Conservation (phyloP, 2,113 vertebrate species). For the Aythya baeri region DNA sequence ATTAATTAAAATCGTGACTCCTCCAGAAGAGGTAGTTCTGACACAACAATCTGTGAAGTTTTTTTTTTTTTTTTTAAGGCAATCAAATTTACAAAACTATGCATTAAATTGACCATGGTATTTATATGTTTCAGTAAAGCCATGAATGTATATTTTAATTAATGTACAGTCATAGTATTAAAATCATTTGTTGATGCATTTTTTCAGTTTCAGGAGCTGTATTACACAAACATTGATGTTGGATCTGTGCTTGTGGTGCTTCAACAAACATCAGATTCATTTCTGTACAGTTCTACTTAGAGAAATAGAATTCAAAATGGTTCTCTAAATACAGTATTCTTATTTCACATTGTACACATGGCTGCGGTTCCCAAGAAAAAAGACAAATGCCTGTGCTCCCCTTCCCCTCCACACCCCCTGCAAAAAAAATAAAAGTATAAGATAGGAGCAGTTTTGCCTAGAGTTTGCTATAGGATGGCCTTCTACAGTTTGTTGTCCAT, state of each 20-base stretch:
- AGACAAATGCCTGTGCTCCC: no score
- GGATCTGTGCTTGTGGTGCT: background rate
- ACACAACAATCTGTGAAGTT: background rate
- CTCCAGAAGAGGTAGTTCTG: background rate
- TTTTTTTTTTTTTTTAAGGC: background rate
- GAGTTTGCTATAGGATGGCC: background rate
- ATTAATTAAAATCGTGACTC: background rate
- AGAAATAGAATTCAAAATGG: background rate
- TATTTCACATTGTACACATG: background rate
- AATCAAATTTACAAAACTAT: background rate
- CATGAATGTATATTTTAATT: background rate
- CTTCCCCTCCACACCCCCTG: no score
- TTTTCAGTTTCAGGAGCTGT: background rate
- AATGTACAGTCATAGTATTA: background rate
- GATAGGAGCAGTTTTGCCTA: background rate
- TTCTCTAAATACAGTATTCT: background rate
- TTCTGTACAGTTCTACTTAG: background rate
- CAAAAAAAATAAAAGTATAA: background rate
- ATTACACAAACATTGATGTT: background rate
- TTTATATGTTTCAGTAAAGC: background rate
- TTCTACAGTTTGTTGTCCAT: background rate
- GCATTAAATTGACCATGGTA: background rate
- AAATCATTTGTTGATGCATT: background rate
- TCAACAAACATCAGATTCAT: background rate
- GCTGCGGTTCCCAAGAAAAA: background rate